phyloP scores from a whole-genome alignment of 1,140 invertebrate species.

The Pseudomyrmex dendroicus region DNA sequence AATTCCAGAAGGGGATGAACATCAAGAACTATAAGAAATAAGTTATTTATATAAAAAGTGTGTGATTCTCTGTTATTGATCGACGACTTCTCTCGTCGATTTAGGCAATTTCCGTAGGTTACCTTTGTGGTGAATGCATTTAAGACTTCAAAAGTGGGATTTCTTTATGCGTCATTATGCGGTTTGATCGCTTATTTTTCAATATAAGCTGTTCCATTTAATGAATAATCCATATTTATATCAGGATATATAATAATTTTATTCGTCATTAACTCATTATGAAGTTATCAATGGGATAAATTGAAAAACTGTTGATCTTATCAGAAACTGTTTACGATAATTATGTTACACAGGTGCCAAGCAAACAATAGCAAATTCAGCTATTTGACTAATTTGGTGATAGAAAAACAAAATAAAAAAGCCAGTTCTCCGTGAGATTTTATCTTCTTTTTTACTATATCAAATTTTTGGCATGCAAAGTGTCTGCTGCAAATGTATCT shows the following conservation, averaged over 20 bases:
- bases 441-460: constrained; percentile 13
- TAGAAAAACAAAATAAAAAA: not conserved
- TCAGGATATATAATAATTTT: not conserved
- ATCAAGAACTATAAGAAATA: constrained; percentile 75
- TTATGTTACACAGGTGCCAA: constrained; percentile 59
- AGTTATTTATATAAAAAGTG: constrained; percentile 62
- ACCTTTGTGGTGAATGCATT: constrained; percentile 65
- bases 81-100: constrained; percentile 61
- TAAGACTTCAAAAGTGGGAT: constrained; percentile 49
- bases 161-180: constrained; percentile 32
- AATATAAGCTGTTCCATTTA: constrained; percentile 45
- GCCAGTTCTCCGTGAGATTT: constrained; percentile 15
- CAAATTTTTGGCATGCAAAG: constrained; percentile 35
- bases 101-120: constrained; percentile 65
- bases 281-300: not conserved
- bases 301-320: constrained; percentile 25
- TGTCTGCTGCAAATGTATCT: constrained; percentile 21
- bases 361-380: constrained; percentile 8
- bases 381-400: constrained; percentile 26
- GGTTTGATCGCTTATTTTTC: constrained; percentile 57
- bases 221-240: constrained; percentile 52
- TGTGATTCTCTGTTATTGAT: constrained; percentile 64
- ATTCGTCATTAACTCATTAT: constrained; percentile 21
- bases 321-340: constrained; percentile 9
- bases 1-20: constrained; percentile 53